phyloP scores from a whole-genome alignment of 2,888 invertebrate species.

The Rambutsinella grinnellia region DNA sequence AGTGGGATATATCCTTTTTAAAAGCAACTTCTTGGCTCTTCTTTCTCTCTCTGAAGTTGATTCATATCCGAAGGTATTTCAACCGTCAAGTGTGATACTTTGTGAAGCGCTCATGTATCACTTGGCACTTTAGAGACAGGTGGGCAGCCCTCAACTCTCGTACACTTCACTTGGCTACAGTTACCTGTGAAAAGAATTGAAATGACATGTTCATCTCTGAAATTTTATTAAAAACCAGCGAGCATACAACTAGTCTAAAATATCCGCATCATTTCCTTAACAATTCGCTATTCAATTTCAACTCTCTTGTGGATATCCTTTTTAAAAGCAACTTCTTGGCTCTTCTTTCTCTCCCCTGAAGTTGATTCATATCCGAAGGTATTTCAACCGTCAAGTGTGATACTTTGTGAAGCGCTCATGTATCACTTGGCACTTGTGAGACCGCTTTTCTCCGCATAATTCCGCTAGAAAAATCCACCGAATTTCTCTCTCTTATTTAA shows the following conservation, averaged over 20 bases:
- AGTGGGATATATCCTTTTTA: too few relatives aligned
- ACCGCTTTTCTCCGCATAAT: too few relatives aligned
- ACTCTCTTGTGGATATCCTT: too few relatives aligned
- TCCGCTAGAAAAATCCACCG: too few relatives aligned
- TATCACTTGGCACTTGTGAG: slow-evolving; percentile 10
- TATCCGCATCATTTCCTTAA: too few relatives aligned
- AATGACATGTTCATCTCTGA: not conserved
- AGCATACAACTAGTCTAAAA: too few relatives aligned
- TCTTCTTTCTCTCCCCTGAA: slow-evolving; percentile 19
- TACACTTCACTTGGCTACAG: slow-evolving; percentile 70
- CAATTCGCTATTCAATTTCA: too few relatives aligned
- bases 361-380: slow-evolving; percentile 37
- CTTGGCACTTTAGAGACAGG: slow-evolving; percentile 60
- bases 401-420: slow-evolving; percentile 6
- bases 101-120: slow-evolving; percentile 31
- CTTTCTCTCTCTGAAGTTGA: slow-evolving; percentile 29
- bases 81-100: slow-evolving; percentile 25
- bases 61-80: slow-evolving; percentile 36
- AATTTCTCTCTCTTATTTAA: too few relatives aligned
- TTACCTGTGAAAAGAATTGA: slow-evolving; percentile 66
- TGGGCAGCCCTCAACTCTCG: slow-evolving; percentile 68
- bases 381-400: slow-evolving; percentile 28
- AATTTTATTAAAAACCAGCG: too few relatives aligned
- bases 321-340: slow-evolving; percentile 17
- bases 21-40: slow-evolving; percentile 25